A percentile compares a stretch with the other conserved stretches of the same genome.
phyloP scores from a whole-genome alignment of 2,888 invertebrate genomes.

The Petrolisthes manimaculis region DNA sequence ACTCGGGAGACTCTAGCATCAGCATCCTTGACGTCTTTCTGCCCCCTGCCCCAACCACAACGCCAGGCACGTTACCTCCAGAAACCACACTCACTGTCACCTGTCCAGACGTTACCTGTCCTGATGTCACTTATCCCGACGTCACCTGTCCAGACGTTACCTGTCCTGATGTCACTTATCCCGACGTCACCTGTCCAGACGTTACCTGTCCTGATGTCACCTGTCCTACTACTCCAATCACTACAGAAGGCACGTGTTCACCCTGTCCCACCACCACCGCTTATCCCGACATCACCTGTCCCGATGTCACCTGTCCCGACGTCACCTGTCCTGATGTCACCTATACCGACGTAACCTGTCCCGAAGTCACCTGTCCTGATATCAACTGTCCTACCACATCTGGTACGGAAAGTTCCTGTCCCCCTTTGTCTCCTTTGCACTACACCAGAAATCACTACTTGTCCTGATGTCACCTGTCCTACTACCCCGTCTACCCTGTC shows the following conservation, averaged over 20 bases:
- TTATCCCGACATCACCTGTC: not conserved
- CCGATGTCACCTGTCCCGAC: not conserved
- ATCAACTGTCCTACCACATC: conserved; percentile 20
- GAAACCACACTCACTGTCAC: not conserved
- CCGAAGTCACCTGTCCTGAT: not conserved
- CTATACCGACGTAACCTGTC: conserved; percentile 5
- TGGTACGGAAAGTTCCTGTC: conserved; percentile 10
- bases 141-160: not conserved
- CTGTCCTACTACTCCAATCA: not conserved
- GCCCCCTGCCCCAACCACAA: conserved; percentile 27
- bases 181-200: conserved; percentile 3
- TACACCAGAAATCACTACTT: not conserved
- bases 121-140: not conserved
- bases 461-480: not conserved
- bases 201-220: not conserved
- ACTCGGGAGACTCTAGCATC: not conserved
- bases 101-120: conserved; percentile 1
- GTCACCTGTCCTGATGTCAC: not conserved
- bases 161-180: not conserved
- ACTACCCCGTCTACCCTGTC: not conserved
- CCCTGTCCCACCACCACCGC: conserved; percentile 12
- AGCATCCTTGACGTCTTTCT: not conserved
- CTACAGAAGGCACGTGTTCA: conserved; percentile 16
- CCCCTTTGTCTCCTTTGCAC: conserved; percentile 13
- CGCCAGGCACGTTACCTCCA: not conserved